Base-by-base conservation (phyloP, 2,797 vertebrate genomes). In the Cichlasoma orientale region DNA sequence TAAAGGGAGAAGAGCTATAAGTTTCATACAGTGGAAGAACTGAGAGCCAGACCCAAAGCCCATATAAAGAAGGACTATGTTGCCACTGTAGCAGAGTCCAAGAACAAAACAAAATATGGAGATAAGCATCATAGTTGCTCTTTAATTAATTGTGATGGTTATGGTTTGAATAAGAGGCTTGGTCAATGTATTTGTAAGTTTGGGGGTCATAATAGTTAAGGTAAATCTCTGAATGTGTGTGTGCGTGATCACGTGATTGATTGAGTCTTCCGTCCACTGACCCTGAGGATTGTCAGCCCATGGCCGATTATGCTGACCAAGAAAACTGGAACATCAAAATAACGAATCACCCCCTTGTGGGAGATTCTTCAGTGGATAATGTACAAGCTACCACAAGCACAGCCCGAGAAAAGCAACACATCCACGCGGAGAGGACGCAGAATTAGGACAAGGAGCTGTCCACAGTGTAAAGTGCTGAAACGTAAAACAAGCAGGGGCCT, bases 391-490 rank as follows among this genome's bases (percentile, higher is more conserved):
- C 55, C 23, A 56, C 74, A 68, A n/a, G 44, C 72, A 36, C 63
- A 19, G 12, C 55, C 14, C 59, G 10, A 52, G 54, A 63, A 77
- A 36, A 23, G 41, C 33, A 56, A 47, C 58, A 57, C 21, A 29
- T 16, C 50, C 50, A 78, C 31, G 27, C 77, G 76, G 18, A 54
- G 58, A 25, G 10, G 10, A 50, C 53, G 80, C 79, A 68, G 77
- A 78, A 41, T 57, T 63, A 3, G 61, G 16, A 50, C 27, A 8
- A 29, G 75, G 68, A 86, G 84, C 88, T 89, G 73, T 86, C 78
- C 80, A 47, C 58, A 3, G 57, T 23, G 19, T 7, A 10, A 19
- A n/a, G 81, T 87, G 87, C 90, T 92, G 90, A 88, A 89, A 70
- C 27, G 0, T 14, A 74, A 75, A 78, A 74, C 63, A 55, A 29